Evolutionary conservation across 2,888 invertebrate species (phyloP).

Genomic region (Papilio protenor): DNA sequence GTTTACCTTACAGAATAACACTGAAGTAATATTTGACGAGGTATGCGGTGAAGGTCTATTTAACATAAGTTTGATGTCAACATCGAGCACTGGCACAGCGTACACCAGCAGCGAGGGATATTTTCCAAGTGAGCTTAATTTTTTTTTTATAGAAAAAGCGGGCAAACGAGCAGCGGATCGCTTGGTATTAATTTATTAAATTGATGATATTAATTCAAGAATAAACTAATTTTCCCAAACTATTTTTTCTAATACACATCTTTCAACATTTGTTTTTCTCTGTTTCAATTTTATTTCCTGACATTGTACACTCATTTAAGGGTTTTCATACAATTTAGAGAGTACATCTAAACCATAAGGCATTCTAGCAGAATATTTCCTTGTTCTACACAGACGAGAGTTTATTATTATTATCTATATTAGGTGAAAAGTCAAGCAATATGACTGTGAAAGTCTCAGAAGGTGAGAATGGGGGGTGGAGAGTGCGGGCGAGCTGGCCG

Average conservation of each 20-base stretch:
- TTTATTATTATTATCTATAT: not conserved
- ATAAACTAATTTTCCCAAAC: no score
- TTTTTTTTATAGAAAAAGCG: no score
- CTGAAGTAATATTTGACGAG: not conserved
- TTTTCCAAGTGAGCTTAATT: slow-evolving; percentile 10
- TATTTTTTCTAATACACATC: not conserved
- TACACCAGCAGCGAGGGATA: slow-evolving; percentile 2
- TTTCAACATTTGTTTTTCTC: no score
- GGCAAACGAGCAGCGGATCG: no score
- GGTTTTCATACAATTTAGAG: not conserved
- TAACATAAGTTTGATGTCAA: not conserved
- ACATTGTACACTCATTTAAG: not conserved
- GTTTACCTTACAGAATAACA: not conserved
- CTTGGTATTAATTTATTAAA: no score
- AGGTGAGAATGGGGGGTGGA: slow-evolving; percentile 53
- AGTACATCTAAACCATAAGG: not conserved
- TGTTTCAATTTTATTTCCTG: no score
- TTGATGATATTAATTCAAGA: no score
- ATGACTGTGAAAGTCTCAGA: slow-evolving; percentile 52
- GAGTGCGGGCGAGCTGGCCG: slow-evolving; percentile 62
- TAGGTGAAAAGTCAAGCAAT: slow-evolving; percentile 51
- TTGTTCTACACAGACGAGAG: not conserved
- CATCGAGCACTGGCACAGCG: not conserved
- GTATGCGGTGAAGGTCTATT: not conserved
- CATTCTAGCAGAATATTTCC: not conserved